A percentile compares a stretch with the other conserved stretches of the same genome.
Evolutionary conservation across 2,888 invertebrate species (phyloP).

Genomic region (Cryptosula pallasiana): DNA sequence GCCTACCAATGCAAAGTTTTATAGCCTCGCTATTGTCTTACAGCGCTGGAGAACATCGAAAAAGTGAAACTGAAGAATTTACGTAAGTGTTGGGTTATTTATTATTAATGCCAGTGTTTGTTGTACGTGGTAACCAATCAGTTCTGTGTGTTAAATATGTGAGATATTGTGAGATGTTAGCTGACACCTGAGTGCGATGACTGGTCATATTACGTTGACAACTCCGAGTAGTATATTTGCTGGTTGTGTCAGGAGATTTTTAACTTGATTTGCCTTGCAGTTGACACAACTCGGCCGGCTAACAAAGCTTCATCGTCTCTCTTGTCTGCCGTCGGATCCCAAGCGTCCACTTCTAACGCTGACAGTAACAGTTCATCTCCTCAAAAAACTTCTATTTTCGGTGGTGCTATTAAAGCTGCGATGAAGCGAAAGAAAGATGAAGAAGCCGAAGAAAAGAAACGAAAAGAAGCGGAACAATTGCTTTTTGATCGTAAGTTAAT

Average conservation of each 20-base stretch:
- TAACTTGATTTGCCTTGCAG: not conserved
- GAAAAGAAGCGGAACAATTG: not conserved
- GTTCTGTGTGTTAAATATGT: no score
- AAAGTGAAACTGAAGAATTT: conserved; percentile 6
- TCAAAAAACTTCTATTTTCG: not conserved
- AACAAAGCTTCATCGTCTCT: not conserved
- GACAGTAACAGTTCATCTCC: not conserved
- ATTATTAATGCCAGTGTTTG: not conserved
- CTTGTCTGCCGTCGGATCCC: no score
- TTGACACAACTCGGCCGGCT: not conserved
- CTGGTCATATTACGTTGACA: no score
- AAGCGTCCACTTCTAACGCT: not conserved
- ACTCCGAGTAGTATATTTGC: no score
- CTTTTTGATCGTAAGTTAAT: conserved; percentile 1
- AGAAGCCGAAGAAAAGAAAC: not conserved
- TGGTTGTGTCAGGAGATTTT: no score
- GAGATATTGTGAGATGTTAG: no score
- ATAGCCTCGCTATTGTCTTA: no score
- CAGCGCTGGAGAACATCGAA: conserved; percentile 10
- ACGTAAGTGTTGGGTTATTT: not conserved
- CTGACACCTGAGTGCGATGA: no score
- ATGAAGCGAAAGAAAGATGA: not conserved
- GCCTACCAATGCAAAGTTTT: no score
- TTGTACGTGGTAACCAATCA: not conserved
- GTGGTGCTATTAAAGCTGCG: not conserved